Evolutionary conservation across 2,797 vertebrate genomes (phyloP).

Genomic region (Sebastes flavidus): DNA sequence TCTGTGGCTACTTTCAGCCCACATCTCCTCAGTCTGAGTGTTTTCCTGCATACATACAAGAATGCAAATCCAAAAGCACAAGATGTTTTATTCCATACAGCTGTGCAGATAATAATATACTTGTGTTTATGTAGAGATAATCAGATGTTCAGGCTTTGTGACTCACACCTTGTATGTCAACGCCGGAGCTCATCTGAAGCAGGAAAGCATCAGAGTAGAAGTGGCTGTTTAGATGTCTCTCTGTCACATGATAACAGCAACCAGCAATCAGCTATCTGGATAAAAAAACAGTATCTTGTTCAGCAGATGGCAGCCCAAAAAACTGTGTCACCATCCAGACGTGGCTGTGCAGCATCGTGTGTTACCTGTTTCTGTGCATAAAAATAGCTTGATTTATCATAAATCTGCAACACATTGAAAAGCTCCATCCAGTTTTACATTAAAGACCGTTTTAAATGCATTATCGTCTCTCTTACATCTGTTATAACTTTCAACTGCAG

Average conservation of each 20-base stretch:
- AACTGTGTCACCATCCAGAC: conserved; percentile 42
- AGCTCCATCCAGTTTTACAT: background rate
- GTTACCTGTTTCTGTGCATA: background rate
- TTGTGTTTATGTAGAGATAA: conserved; percentile 41
- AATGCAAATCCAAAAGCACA: background rate
- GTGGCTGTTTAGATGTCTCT: conserved; percentile 12
- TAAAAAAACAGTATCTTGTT: conserved; percentile 39
- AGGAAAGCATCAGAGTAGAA: background rate
- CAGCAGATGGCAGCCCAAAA: conserved; percentile 57
- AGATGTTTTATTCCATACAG: conserved; percentile 24
- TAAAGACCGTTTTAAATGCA: background rate
- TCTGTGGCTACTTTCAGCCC: background rate
- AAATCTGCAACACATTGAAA: conserved; percentile 8
- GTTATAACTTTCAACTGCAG: background rate
- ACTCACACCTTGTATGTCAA: conserved; percentile 30
- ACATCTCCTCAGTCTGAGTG: background rate
- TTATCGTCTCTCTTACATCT: background rate
- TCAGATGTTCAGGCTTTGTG: conserved; percentile 43
- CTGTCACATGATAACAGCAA: conserved; percentile 23
- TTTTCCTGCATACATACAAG: background rate
- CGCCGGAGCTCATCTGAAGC: conserved; percentile 5
- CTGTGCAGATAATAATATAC: conserved; percentile 45
- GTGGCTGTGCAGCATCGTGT: background rate
- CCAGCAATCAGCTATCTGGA: conserved; percentile 42
- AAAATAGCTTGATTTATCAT: conserved; percentile 2